These are phyloP conservation scores for Drosophila anomelani DNA, from an alignment of 2,888 invertebrate genomes.

Conservation along the genomic window DNA sequence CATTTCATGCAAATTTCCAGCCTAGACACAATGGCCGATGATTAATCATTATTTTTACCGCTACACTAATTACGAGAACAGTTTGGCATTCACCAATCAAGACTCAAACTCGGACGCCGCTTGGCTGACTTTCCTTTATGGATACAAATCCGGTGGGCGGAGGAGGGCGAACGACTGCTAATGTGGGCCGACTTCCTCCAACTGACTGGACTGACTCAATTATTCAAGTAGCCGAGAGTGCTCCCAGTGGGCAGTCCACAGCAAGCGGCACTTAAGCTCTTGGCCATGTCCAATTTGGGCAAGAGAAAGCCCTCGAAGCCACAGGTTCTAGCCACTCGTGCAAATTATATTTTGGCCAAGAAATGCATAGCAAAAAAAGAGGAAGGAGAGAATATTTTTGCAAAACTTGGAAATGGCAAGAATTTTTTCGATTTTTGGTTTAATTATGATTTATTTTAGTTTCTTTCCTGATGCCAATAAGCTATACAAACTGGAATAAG, in stretches of 20 bases:
- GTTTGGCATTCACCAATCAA: conserved; percentile 34
- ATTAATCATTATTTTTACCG: conserved; percentile 46
- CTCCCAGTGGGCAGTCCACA: conserved; percentile 60
- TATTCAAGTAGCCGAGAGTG: conserved; percentile 41
- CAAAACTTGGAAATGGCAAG: conserved; percentile 4
- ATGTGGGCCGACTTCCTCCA: conserved; percentile 45
- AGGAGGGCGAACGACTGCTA: conserved; percentile 5
- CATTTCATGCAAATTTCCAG: background rate
- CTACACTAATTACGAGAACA: conserved; percentile 34
- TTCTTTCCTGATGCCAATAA: no score
- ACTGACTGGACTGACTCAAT: conserved; percentile 20
- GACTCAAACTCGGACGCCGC: conserved; percentile 7
- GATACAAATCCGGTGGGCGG: conserved; percentile 21
- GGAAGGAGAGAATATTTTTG: background rate
- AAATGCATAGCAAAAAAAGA: background rate
- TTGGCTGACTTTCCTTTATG: conserved; percentile 44
- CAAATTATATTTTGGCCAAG: conserved; percentile 29
- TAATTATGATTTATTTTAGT: no score
- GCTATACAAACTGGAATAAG: no score
- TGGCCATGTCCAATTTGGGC: conserved; percentile 46
- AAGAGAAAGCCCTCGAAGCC: conserved; percentile 21
- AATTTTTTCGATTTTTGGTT: no score
- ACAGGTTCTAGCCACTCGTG: conserved; percentile 37
- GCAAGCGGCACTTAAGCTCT: conserved; percentile 30
- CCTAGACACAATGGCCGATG: conserved; percentile 4